Evolutionary conservation across 2,888 invertebrate genomes (phyloP), one percentile per base, ranked within the genome.

Genomic region (Osmoderma eremita): DNA sequence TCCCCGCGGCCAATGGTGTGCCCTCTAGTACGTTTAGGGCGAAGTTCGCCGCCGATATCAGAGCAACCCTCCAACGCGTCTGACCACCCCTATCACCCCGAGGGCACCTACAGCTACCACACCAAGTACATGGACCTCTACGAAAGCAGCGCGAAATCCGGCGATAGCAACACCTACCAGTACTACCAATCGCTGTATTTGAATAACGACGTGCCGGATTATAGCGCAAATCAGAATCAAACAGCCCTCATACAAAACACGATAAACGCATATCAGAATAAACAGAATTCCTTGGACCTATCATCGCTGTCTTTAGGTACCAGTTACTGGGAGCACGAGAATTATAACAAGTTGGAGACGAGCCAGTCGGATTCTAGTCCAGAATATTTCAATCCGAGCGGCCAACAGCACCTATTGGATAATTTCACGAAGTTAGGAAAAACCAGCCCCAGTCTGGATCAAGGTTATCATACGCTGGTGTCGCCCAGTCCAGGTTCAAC

Each of bases 391-490:
- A 70, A 73, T 50, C 67, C 66, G 53, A 67, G 70, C 65, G 24
- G 75, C 75, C 67, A 72, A 67, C 39, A 67, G 10, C 63, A 70
- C 72, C 72, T 83, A 51, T 75, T 82, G 45, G 83, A 83, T 70
- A 83, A 80, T 73, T 83, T 82, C 71, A 76, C 78, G 18, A 82
- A 81, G 72, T 74, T 82, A 66, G 83, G 84, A 13, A 84, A 87
- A 72, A 84, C 86, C 70, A 88, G 88, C 76, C 89, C 91, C 45
- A 90, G 88, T 76, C 83, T 91, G 42, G 93, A 93, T 81, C 91
- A 93, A 80, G 93, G 93, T 1, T 93, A 93, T 83, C 92, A 92
- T 75, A 93, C 93, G 5, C 82, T 93, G 66, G 90, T 91, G 0
- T 86, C 87, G 17, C 86, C 87, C 49, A 86, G 86, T 74, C 85